Base-by-base conservation (phyloP, 2,113 vertebrate genomes). In the Trachemys scripta region DNA sequence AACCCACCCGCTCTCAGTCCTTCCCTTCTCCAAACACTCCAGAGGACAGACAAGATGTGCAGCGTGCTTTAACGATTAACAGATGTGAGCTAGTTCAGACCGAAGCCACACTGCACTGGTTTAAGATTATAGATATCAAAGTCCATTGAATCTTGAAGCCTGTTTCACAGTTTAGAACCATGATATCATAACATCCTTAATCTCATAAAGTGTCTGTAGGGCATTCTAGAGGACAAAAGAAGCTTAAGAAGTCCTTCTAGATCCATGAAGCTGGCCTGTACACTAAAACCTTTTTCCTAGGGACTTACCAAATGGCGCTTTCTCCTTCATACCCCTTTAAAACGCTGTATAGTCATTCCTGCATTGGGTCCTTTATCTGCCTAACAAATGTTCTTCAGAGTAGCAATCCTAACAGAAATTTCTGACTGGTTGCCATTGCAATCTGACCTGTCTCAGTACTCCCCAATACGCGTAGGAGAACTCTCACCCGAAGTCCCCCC, bases 211-310 rank as follows among this genome's bases (percentile, higher is more conserved):
- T 57, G 72, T 25, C 54, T 80, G 50, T 81, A 93, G 85, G 94
- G 93, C 89, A 96, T 81, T 2, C 19, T 50, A 90, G 59, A 92
- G 82, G 81, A 91, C 88, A 93, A 88, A 96, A 91, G 59, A 90
- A 88, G 85, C 4, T 47, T 19, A 13, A 12, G 42, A 78, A 45
- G 42, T 42, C n/a, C 17, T 42, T 38, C n/a, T 24, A 19, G 22
- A 49, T 95, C 62, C 82, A 88, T 42, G 80, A 62, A 80, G 81
- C 27, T 87, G 76, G 4, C 88, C 31, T 51, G 50, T 85, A 56
- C 84, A 54, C 3, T 38, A 47, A 69, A n/a, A n/a, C 14, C 8
- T 69, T 69, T 22, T 38, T 8, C n/a, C n/a, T 38, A 38, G n/a
- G 9, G 65, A 19, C n/a, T 72, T 72, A 17, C n/a, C n/a, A 22